Base-by-base conservation (phyloP, 2,888 invertebrate genomes). In the Glaucopsyche alexis region DNA sequence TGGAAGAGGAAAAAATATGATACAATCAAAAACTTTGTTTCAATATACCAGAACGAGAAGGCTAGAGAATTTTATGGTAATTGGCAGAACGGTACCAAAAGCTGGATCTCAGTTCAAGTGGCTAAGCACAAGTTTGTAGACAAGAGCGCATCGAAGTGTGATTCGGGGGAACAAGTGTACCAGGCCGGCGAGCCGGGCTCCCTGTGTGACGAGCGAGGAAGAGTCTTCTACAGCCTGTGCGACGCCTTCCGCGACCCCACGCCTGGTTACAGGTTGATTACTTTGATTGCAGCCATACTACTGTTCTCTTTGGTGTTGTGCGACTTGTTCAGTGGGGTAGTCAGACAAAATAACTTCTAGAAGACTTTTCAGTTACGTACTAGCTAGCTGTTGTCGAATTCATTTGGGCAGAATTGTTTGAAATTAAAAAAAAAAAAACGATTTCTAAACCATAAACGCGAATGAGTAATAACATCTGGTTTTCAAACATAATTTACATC, bases 281-380 rank as follows among this genome's bases (percentile, higher is more conserved):
- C 91, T 11, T 85, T 92, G n/a, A 29, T 89, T 47, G 90, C 90
- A 1, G 88, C 91, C 0, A 81, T 89, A 14, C 86, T 85, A 14
- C 80, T 93, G 29, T 92, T 92, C 76, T 84, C 87, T 1, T 82
- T 93, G 6, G 90, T 91, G 76, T 82, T 93, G 38, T 91, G 89
- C 73, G 91, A 91, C 80, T 83, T 91, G 72, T 91, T 92, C 76
- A 91, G 88, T 76, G 86, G 90, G 73, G 89, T 90, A n/a, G 84
- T 92, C 52, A 84, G 90, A 76, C 90, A 91, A 76, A 86, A 85
- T 29, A 86, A 85, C 77, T 82, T 81, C 78, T 87, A 76, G 79
- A 50, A 72, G 71, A 67, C 50, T 1, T 49, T 49, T 1, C 49
- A 49, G 55, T 60, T 6, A 60, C 29, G 29, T 29, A 60, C 29